Conservation (phyloP, 2,797 vertebrate species). For the Enteromius afrohamiltoni region DNA sequence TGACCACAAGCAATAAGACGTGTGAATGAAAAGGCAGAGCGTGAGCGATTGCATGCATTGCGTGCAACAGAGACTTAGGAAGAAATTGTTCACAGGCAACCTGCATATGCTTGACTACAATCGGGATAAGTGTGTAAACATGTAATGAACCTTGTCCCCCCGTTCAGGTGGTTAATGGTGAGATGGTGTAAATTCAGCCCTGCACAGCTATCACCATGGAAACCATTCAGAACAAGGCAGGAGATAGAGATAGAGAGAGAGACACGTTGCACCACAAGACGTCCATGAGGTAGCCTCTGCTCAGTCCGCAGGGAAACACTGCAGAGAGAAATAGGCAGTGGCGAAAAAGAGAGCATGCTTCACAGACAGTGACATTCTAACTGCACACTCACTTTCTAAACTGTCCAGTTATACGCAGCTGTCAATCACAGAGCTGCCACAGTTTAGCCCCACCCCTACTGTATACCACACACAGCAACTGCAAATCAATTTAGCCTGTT, state of each 20-base stretch:
- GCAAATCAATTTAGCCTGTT: conserved; percentile 62
- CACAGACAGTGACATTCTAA: conserved; percentile 61
- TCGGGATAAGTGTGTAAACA: not conserved
- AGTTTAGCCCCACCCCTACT: conserved; percentile 15
- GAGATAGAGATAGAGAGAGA: conserved; percentile 42
- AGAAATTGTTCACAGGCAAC: not conserved
- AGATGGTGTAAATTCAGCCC: conserved; percentile 72
- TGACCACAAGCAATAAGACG: not conserved
- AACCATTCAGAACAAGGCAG: conserved; percentile 78
- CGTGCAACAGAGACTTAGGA: not conserved
- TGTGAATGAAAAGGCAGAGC: not conserved
- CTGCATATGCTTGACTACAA: not conserved
- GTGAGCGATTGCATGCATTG: conserved; percentile 13
- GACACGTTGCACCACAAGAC: conserved; percentile 60
- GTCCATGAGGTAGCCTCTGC: conserved; percentile 71
- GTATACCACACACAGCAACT: conserved; percentile 3
- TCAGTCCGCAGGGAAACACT: conserved; percentile 57
- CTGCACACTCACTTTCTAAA: conserved; percentile 57
- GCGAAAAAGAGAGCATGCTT: not conserved
- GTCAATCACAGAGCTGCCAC: conserved; percentile 49
- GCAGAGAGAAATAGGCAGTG: conserved; percentile 17
- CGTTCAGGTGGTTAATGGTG: conserved; percentile 71
- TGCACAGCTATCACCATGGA: conserved; percentile 81
- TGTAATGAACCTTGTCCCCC: not conserved
- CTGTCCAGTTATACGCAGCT: conserved; percentile 58